A percentile compares a stretch with the other conserved stretches of the same genome.
Conservation (phyloP, 2,888 invertebrate genomes). For the Aphodius granarius region DNA sequence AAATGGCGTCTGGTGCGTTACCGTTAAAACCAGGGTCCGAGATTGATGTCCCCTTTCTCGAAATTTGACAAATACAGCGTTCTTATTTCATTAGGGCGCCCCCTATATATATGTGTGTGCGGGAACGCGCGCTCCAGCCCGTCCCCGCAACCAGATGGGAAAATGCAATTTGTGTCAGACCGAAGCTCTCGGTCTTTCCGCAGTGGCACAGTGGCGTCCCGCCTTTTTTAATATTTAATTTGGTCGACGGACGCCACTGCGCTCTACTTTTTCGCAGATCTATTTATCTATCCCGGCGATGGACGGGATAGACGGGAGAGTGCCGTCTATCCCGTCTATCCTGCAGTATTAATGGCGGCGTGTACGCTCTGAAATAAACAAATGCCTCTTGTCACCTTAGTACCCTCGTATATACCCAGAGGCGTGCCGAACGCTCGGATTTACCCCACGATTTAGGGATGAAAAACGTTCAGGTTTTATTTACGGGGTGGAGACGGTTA, state of each 20-base stretch:
- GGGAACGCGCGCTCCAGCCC: neutral
- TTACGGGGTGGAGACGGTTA: neutral
- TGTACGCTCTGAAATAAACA: neutral
- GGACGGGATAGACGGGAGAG: neutral
- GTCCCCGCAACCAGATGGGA: neutral
- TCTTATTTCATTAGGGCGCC: constrained; percentile 23
- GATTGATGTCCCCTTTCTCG: constrained; percentile 27
- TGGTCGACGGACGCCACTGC: neutral
- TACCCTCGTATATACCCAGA: neutral
- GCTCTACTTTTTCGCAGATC: neutral
- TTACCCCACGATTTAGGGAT: neutral
- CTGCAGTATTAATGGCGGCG: neutral
- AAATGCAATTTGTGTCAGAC: constrained; percentile 9
- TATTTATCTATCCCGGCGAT: neutral
- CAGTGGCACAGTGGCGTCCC: neutral
- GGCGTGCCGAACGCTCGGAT: neutral
- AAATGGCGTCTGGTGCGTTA: neutral
- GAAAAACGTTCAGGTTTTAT: neutral
- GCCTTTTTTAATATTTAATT: constrained; percentile 14
- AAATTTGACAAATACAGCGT: constrained; percentile 29
- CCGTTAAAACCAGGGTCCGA: constrained; percentile 12
- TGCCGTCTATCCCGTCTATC: neutral
- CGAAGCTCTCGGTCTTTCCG: neutral
- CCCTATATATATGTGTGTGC: neutral
- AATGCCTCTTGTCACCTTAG: neutral